phyloP scores from a whole-genome alignment of 2,797 vertebrate genomes.

The Silurus aristotelis region DNA sequence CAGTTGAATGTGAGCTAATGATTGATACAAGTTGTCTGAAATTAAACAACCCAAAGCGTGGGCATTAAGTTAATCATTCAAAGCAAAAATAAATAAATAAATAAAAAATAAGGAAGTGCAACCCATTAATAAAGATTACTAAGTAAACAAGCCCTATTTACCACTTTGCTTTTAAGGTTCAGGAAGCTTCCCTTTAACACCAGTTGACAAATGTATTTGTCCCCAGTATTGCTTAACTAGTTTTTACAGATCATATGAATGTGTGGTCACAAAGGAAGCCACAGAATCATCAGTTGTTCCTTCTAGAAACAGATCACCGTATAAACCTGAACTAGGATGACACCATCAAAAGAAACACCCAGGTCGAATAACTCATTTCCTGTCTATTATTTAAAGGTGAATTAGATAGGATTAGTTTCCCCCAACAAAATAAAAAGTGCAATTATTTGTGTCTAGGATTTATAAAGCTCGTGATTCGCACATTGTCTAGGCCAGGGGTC shows the following conservation, averaged over 20 bases:
- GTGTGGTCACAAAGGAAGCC: conserved; percentile 85
- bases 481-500: background rate
- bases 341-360: background rate
- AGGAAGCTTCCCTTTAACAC: background rate
- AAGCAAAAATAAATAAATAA: too few species aligned
- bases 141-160: background rate
- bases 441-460: background rate
- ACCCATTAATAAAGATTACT: background rate
- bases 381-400: background rate
- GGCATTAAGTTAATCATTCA: conserved; percentile 20
- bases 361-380: background rate
- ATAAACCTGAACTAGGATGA: background rate
- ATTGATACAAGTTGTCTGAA: background rate
- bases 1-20: background rate
- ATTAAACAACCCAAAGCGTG: background rate
- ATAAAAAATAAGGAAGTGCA: background rate
- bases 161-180: background rate
- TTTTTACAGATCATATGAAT: conserved; percentile 80
- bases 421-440: too few species aligned
- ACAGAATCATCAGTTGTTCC: background rate
- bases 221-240: conserved; percentile 85
- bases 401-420: background rate
- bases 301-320: background rate
- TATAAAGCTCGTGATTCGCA: background rate
- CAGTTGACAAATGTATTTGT: conserved; percentile 87